A percentile compares a stretch with the other conserved stretches of the same genome.
These are phyloP conservation scores for Sarcophaga peregrina DNA, from an alignment of 1,140 invertebrate genomes.

Conservation along the genomic window DNA sequence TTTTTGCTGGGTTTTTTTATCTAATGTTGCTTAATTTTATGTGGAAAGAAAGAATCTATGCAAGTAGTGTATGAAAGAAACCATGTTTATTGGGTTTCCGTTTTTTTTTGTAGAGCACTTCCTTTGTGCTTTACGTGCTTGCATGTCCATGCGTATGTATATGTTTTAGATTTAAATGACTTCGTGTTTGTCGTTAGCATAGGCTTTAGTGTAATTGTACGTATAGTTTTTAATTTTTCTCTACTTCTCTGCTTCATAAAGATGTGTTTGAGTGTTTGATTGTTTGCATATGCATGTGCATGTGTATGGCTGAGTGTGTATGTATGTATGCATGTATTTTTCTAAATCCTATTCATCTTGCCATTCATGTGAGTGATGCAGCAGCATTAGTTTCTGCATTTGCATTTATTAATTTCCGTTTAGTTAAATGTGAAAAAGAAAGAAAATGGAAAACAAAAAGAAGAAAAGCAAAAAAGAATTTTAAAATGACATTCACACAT, in stretches of 20 bases:
- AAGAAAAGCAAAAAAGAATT: background rate
- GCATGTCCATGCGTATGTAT: background rate
- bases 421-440: background rate
- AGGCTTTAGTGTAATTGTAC: no score
- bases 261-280: background rate
- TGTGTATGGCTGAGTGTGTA: background rate
- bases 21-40: background rate
- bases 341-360: no score
- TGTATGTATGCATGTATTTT: background rate
- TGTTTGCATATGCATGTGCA: background rate
- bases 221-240: no score
- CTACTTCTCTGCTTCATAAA: background rate
- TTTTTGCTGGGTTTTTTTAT: no score
- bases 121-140: background rate
- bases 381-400: slow-evolving; percentile 16
- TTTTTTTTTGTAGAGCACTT: slow-evolving; percentile 6
- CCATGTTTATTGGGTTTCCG: slow-evolving; percentile 6
- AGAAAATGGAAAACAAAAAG: no score
- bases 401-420: slow-evolving; percentile 40
- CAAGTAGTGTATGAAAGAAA: slow-evolving; percentile 1
- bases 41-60: no score
- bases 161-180: no score
- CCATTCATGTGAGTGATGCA: background rate
- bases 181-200: no score
- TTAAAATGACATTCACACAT: slow-evolving; percentile 25